Evolutionary conservation across 1,140 invertebrate genomes (phyloP), one percentile per base, ranked within the genome.

Genomic region (Mylabris phalerata): DNA sequence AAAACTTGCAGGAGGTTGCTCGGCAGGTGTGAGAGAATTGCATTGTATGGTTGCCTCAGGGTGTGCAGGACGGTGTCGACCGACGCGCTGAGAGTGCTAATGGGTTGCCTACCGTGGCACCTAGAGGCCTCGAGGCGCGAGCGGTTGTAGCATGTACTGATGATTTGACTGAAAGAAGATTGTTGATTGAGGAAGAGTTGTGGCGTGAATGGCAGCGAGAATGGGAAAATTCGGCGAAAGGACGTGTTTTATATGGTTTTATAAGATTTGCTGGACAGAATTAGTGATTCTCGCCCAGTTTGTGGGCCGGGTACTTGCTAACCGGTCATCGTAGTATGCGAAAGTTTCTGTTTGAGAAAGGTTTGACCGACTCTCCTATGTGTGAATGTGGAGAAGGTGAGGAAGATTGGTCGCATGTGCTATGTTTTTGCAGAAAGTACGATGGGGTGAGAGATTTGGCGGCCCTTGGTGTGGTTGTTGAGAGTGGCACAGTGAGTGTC

Each of bases 11-110:
- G 9, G 41, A 41, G 11, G 0, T 40, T 60, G 10, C 26, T 1
- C 13, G 50, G 3, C 63, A 49, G 48, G 68, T 19, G 19, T 19
- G 19, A 73, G 41, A 51, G 67, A 11, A 25, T 41, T 0, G 67
- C 60, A 6, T 59, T 74, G 0, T 19, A 71, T 0, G 45, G 46
- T 7, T 57, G 59, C 2, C 52, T 67, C 0, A 41, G 51, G 5
- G 63, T 66, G n/a, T 69, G 65, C 50, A 43, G 54, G 2, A 67
- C 66, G 26, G 54, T 62, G 0, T 70, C 71, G 3, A 61, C 50
- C 3, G 60, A 62, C 1, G 62, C 68, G 0, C 5, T 5, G 41
- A 65, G 4, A 60, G 67, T 38, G 0, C 26, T 69, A 19, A 19
- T 55, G 39, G 64, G 62, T 1, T 42, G 5, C 0, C 10, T 59